These are phyloP conservation scores for Otocyon megalotis DNA, from an alignment of 2,113 vertebrate species.

Conservation along the genomic window DNA sequence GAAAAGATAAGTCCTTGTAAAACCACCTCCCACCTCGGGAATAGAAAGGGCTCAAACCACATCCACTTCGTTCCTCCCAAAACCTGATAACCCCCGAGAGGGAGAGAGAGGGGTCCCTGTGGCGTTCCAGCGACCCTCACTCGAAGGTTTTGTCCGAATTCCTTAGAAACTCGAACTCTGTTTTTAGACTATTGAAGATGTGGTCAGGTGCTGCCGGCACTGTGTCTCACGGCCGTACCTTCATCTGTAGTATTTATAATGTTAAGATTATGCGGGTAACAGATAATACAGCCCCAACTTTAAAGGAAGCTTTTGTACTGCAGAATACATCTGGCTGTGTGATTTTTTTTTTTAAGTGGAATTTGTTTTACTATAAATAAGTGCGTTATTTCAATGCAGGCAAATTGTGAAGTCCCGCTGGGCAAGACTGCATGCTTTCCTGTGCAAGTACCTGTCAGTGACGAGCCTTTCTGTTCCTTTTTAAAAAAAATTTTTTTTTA, in stretches of 20 bases:
- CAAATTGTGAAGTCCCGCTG: constrained; percentile 91
- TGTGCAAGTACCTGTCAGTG: constrained; percentile 91
- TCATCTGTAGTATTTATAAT: constrained; percentile 99
- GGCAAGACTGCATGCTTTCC: constrained; percentile 91
- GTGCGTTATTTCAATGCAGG: constrained; percentile 93
- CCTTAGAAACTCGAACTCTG: constrained; percentile 94
- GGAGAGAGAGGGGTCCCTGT: not conserved
- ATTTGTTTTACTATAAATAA: constrained; percentile 89
- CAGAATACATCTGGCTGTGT: constrained; percentile 92
- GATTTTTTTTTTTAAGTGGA: constrained; percentile 81
- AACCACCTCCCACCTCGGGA: constrained; percentile 84
- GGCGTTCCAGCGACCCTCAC: constrained; percentile 69
- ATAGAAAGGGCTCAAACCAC: constrained; percentile 84
- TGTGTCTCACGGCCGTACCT: constrained; percentile 94
- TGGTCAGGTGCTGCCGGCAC: constrained; percentile 88
- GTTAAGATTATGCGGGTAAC: constrained; percentile 98
- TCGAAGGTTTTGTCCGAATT: constrained; percentile 90
- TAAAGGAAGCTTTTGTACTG: constrained; percentile 94
- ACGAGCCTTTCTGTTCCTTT: constrained; percentile 81
- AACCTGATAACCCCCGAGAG: constrained; percentile 79
- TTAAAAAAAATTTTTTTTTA: constrained; percentile 81
- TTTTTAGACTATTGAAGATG: constrained; percentile 93
- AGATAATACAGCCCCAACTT: constrained; percentile 94
- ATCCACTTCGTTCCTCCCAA: constrained; percentile 82
- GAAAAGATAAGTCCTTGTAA: constrained; percentile 82